phyloP scores from a whole-genome alignment of 1,140 invertebrate species.

The Ericerus pela region DNA sequence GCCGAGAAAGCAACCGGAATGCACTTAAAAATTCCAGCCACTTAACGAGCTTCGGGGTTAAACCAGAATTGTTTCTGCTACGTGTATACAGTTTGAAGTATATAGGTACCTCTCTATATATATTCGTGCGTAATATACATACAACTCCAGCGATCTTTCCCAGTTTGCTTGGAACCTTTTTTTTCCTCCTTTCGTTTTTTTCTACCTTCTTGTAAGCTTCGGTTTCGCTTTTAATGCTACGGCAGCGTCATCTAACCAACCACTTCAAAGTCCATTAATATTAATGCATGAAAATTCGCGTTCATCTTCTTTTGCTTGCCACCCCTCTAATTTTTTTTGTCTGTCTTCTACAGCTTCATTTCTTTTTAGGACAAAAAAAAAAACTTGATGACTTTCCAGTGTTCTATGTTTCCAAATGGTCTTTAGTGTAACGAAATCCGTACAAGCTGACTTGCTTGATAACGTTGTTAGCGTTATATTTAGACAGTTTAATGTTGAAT shows the following conservation, averaged over 20 bases:
- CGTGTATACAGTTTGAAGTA: not conserved
- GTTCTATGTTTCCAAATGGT: no score
- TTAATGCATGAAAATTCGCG: not conserved
- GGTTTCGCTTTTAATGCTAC: not conserved
- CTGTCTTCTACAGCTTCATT: no score
- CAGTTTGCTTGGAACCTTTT: no score
- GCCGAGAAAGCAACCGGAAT: no score
- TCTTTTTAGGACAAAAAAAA: no score
- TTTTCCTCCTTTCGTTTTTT: no score
- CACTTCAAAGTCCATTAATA: slow-evolving; percentile 8
- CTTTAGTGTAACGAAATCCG: no score
- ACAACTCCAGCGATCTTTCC: not conserved
- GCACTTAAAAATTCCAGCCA: slow-evolving; percentile 4
- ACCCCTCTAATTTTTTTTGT: not conserved
- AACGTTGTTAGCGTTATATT: no score
- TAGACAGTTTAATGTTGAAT: no score
- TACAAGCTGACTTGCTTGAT: no score
- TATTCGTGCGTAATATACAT: not conserved
- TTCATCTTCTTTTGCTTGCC: not conserved
- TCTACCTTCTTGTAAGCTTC: not conserved
- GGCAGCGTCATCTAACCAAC: not conserved
- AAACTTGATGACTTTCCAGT: no score
- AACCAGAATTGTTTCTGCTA: slow-evolving; percentile 1
- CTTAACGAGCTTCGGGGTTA: slow-evolving; percentile 4
- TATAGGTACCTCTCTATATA: no score